Percentiles rank a stretch among this genome's conserved stretches.
Conservation (phyloP, 2,113 vertebrate genomes). For the Xiphorhynchus elegans region DNA sequence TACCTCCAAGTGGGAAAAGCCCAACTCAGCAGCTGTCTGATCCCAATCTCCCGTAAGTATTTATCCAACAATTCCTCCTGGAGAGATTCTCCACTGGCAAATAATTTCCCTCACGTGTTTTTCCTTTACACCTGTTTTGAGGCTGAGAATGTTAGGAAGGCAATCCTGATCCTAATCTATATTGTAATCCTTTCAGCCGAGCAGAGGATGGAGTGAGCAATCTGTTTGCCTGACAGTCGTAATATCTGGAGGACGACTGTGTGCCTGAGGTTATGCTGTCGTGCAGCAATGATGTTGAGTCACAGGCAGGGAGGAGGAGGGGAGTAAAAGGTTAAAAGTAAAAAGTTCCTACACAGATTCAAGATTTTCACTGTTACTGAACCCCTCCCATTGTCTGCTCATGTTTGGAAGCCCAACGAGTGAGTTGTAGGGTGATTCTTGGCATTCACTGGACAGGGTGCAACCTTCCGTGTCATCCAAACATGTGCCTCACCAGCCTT, state of each 20-base stretch:
- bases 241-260: neutral
- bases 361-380: neutral
- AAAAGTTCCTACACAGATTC: neutral
- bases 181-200: neutral
- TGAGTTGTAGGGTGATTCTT: neutral
- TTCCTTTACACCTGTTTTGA: conserved; percentile 39
- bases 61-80: conserved; percentile 18
- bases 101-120: conserved; percentile 7
- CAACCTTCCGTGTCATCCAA: neutral
- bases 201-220: neutral
- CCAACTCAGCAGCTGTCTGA: conserved; percentile 7
- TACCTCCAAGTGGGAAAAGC: neutral
- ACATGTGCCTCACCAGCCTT: fast-evolving
- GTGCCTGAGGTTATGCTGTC: neutral
- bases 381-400: neutral
- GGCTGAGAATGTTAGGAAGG: conserved; percentile 3
- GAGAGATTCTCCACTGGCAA: neutral
- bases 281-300: neutral
- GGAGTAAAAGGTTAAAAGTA: conserved; percentile 9
- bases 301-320: neutral
- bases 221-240: neutral
- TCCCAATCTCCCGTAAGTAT: neutral
- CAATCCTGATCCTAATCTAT: conserved; percentile 46
- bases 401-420: neutral
- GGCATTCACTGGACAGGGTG: neutral